phyloP scores from a whole-genome alignment of 1,140 invertebrate species.

The Anastrepha ludens region DNA sequence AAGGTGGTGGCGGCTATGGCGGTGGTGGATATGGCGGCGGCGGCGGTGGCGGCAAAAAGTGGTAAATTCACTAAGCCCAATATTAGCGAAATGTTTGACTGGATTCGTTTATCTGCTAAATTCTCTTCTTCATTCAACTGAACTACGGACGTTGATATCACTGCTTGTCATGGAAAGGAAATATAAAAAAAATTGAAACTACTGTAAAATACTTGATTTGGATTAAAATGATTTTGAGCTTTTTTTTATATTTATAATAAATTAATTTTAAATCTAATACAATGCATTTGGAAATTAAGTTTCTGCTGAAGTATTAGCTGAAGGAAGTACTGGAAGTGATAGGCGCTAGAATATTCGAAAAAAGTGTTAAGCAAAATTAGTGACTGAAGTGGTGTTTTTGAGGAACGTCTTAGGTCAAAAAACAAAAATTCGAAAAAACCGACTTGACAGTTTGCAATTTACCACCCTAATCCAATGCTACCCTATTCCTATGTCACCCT shows the following conservation, averaged over 20 bases:
- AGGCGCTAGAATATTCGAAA: too few species aligned
- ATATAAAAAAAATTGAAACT: not conserved
- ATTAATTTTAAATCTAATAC: not conserved
- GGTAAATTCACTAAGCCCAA: not conserved
- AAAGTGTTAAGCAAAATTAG: too few species aligned
- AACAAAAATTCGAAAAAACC: too few species aligned
- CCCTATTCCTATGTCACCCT: too few species aligned
- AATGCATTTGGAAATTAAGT: not conserved
- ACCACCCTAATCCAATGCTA: too few species aligned
- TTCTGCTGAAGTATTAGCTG: too few species aligned
- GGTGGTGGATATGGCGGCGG: constrained; percentile 58
- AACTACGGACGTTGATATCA: too few species aligned
- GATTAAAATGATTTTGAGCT: not conserved
- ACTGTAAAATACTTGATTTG: not conserved
- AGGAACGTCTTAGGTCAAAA: too few species aligned
- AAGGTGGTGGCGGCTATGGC: constrained; percentile 57
- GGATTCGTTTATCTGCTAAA: not conserved
- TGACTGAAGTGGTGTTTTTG: too few species aligned
- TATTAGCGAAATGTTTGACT: not conserved
- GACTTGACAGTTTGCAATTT: too few species aligned
- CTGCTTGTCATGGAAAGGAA: not conserved
- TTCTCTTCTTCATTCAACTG: not conserved
- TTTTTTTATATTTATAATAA: constrained; percentile 17
- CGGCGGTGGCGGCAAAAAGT: constrained; percentile 16
- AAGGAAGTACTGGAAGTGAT: too few species aligned